Percentiles rank a stretch among this genome's conserved stretches.
Evolutionary conservation across 2,797 vertebrate genomes (phyloP).

Genomic region (Chiroxiphia lanceolata): DNA sequence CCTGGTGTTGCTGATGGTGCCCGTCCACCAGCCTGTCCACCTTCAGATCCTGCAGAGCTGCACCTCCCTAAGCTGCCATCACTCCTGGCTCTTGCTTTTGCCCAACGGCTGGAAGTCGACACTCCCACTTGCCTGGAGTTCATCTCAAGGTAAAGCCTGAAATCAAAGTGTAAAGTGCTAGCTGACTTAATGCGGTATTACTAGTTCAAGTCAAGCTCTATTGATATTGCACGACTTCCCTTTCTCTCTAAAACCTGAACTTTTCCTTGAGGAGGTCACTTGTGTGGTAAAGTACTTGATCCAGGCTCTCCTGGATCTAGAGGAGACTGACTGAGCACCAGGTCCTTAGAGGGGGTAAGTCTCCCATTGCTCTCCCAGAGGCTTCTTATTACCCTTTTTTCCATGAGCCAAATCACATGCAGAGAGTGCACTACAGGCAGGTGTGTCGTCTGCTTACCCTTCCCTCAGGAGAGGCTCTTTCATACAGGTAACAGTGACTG

Average conservation of each 20-base stretch:
- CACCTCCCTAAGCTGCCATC: not conserved
- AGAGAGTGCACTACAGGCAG: rapidly evolving
- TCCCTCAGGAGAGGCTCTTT: not conserved
- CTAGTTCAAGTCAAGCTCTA: not conserved
- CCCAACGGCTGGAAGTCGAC: not conserved
- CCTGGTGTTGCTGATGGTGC: not conserved
- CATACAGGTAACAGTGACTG: not conserved
- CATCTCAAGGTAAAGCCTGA: not conserved
- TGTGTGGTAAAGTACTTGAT: not conserved
- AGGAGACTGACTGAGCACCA: not conserved
- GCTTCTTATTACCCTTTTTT: not conserved
- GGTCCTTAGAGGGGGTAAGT: not conserved
- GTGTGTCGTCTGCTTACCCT: not conserved
- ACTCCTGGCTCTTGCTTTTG: not conserved
- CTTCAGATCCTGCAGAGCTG: not conserved
- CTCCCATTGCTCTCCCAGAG: rapidly evolving
- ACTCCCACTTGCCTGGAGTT: not conserved
- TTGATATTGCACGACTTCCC: rapidly evolving
- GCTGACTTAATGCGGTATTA: not conserved
- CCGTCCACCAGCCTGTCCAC: not conserved
- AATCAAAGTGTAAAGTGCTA: not conserved
- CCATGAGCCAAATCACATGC: rapidly evolving
- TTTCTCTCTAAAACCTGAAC: not conserved
- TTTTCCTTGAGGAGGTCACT: not conserved
- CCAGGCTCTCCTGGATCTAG: not conserved